phyloP scores from a whole-genome alignment of 1,140 invertebrate genomes.

The Hycleus phaleratus region DNA sequence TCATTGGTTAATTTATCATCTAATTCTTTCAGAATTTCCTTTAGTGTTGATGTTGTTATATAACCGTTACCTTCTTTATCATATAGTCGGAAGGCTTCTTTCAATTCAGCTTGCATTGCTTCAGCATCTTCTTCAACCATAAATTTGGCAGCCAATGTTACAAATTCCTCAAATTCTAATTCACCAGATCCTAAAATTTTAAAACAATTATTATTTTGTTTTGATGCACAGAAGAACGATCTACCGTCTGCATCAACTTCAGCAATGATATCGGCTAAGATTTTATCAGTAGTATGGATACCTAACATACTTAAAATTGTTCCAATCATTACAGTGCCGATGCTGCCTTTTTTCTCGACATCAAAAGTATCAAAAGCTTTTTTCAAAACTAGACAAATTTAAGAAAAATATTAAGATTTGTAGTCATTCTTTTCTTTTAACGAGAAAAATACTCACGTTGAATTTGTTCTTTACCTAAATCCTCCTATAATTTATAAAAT shows the following conservation, averaged over 20 bases:
- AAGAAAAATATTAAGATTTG: not conserved
- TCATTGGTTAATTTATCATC: constrained; percentile 80
- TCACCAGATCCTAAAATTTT: constrained; percentile 51
- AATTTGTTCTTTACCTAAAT: constrained; percentile 61
- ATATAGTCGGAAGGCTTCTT: constrained; percentile 86
- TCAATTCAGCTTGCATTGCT: constrained; percentile 74
- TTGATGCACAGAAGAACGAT: not conserved
- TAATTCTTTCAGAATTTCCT: constrained; percentile 68
- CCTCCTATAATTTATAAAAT: constrained; percentile 46
- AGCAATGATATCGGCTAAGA: constrained; percentile 64
- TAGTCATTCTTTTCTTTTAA: not conserved
- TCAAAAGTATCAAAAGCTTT: constrained; percentile 86
- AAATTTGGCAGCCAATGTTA: constrained; percentile 72
- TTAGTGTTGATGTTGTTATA: constrained; percentile 63
- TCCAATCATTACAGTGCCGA: constrained; percentile 70
- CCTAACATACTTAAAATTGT: constrained; percentile 79
- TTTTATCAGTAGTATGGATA: constrained; percentile 65
- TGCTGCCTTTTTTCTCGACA: constrained; percentile 75
- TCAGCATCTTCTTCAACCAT: constrained; percentile 85
- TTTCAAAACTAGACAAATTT: constrained; percentile 54
- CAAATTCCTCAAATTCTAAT: constrained; percentile 88
- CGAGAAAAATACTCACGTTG: constrained; percentile 47
- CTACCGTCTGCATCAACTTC: constrained; percentile 76
- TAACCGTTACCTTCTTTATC: constrained; percentile 80
- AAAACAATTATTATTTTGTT: not conserved